phyloP scores from a whole-genome alignment of 1,140 invertebrate species.

The Maconellicoccus hirsutus region DNA sequence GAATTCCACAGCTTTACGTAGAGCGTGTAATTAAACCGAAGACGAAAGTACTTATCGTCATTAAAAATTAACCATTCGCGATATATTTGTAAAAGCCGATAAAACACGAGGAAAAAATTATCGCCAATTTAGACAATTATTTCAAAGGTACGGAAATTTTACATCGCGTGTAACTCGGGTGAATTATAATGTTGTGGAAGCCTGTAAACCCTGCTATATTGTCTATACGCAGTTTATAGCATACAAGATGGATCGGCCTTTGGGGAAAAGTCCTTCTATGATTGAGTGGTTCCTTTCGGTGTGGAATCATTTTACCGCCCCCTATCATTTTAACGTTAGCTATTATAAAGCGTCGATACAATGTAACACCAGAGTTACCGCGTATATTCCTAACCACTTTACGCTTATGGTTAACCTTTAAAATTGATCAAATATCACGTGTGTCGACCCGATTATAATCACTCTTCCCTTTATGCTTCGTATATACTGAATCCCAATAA shows the following conservation, averaged over 20 bases:
- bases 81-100: not conserved
- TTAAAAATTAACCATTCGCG: not conserved
- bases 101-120: not conserved
- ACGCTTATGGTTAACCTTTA: conserved; percentile 20
- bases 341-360: conserved; percentile 20
- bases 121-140: not conserved
- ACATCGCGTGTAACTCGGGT: no score
- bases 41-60: not conserved
- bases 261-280: conserved; percentile 2
- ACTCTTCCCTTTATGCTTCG: not conserved
- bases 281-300: conserved; percentile 6
- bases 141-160: no score
- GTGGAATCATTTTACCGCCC: conserved; percentile 9
- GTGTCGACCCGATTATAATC: conserved; percentile 20
- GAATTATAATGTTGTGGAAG: not conserved
- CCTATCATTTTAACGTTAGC: conserved; percentile 10
- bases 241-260: conserved; percentile 11
- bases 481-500: conserved; percentile 12
- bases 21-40: not conserved
- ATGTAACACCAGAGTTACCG: not conserved
- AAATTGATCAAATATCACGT: conserved; percentile 19
- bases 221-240: not conserved
- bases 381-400: conserved; percentile 16
- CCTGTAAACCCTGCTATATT: not conserved
- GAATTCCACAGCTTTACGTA: not conserved